Conservation (phyloP, 2,888 invertebrate genomes). For the Alloscopus bannaensis region DNA sequence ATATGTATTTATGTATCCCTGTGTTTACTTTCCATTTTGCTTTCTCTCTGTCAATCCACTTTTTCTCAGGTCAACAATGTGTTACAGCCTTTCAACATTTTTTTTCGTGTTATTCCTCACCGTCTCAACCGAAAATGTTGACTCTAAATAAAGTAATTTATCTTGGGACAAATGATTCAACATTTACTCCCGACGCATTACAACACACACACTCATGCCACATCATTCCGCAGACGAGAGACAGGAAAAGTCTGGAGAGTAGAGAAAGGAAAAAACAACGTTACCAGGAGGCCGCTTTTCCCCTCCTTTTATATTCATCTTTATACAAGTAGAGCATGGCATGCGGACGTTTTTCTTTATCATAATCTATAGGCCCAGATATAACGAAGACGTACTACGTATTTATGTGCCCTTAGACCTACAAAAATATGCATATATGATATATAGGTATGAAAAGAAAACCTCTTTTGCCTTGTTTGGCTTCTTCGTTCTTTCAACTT, state of each 20-base stretch:
- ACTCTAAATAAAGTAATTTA: constrained; percentile 39
- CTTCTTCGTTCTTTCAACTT: neutral
- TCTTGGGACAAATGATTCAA: constrained; percentile 61
- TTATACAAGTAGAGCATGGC: no score
- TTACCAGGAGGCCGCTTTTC: no score
- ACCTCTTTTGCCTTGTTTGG: neutral
- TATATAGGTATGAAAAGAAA: no score
- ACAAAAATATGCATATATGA: no score
- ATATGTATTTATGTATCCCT: constrained; percentile 3
- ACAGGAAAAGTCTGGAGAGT: no score
- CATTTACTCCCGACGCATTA: constrained; percentile 42
- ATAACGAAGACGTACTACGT: no score
- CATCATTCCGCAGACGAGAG: no score
- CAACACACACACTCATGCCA: neutral
- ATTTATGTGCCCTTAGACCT: no score
- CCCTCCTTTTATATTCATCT: no score
- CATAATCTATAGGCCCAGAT: no score
- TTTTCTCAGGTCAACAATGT: neutral
- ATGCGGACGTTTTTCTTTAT: no score
- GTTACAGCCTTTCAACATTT: neutral
- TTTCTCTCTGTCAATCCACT: constrained; percentile 18
- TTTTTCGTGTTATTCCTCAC: neutral
- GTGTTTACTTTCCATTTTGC: neutral
- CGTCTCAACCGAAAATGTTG: constrained; percentile 22
- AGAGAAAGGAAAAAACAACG: no score